Evolutionary conservation across 2,888 invertebrate genomes (phyloP), one percentile per base, ranked within the genome.

Genomic region (Polyommatus icarus): DNA sequence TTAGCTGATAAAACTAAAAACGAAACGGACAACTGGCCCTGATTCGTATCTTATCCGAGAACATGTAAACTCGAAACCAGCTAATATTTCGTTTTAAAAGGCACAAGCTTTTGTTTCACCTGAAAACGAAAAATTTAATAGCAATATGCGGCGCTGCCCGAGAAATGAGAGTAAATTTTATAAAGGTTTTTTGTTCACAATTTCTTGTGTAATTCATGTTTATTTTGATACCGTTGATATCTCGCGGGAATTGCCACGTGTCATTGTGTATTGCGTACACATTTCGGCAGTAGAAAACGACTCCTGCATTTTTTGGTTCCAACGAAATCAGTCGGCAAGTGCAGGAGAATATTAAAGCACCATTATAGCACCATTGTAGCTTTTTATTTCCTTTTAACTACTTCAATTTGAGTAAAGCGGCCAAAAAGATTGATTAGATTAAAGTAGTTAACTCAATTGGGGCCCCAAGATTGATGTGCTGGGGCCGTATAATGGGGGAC

Each of bases 401-500:
- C 36, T 50, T 12, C 46, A 78, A 78, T 71, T 76, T 78, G 59
- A 76, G 36, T 32, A 46, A 40, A 72, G 72, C 36, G 72, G 8
- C 71, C 15, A 40, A 73, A 73, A 73, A 46, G 40, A 73, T 73
- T 73, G 73, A 73, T 73, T 76, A 72, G 80, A 80, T 80, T 78
- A 78, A 72, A 78, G 76, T 77, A 76, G 78, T 79, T 79, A 81
- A 81, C 79, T 81, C 81, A 83, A 82, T 81, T 82, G 80, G 77
- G 82, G 81, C 79, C 20, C 20, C 81, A 83, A 80, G 80, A 84
- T 84, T 84, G 83, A 82, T 84, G 83, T 84, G 82, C 83, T 79
- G 81, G 80, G 80, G 82, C 67, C 73, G 77, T 82, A 54, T 54
- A 84, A 86, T 87, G 87, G 89, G 88, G 85, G 85, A 83, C 85